phyloP scores from a whole-genome alignment of 2,113 vertebrate genomes.

The Brachirus orientalis region DNA sequence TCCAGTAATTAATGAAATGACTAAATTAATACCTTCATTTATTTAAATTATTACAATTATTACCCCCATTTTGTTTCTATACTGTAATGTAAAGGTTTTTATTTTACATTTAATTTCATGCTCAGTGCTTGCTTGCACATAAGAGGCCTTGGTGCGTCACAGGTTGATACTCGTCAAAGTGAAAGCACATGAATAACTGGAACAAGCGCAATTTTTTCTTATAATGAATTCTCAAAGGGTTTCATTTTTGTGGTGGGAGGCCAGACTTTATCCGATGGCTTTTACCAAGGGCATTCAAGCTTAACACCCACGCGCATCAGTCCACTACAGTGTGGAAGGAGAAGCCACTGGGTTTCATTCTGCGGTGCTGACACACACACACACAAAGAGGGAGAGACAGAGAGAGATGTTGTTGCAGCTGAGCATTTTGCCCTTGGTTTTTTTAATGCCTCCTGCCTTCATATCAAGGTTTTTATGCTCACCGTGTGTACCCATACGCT shows the following conservation, averaged over 20 bases:
- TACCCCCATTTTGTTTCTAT: too few relatives aligned
- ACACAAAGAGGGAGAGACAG: background rate
- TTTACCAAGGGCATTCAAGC: slow-evolving; percentile 52
- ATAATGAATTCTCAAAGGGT: slow-evolving; percentile 25
- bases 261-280: slow-evolving; percentile 47
- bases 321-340: slow-evolving; percentile 42
- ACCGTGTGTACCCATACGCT: background rate
- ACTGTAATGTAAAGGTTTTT: background rate
- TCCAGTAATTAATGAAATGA: too few relatives aligned
- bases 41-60: too few relatives aligned
- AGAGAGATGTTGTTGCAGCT: background rate
- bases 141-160: too few relatives aligned
- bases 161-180: background rate
- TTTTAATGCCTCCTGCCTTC: slow-evolving; percentile 1
- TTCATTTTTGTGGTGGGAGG: slow-evolving; percentile 43
- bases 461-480: background rate
- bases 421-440: slow-evolving; percentile 16
- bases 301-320: slow-evolving; percentile 65
- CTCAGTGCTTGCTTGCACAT: background rate
- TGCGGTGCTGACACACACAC: slow-evolving; percentile 49
- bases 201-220: slow-evolving; percentile 10
- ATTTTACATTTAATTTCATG: background rate
- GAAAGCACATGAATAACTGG: background rate
- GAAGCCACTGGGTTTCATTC: slow-evolving; percentile 53
- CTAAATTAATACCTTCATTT: too few relatives aligned